Evolutionary conservation across 2,113 vertebrate genomes (phyloP), one percentile per base, ranked within the genome.

Genomic region (Psettodes erumei): DNA sequence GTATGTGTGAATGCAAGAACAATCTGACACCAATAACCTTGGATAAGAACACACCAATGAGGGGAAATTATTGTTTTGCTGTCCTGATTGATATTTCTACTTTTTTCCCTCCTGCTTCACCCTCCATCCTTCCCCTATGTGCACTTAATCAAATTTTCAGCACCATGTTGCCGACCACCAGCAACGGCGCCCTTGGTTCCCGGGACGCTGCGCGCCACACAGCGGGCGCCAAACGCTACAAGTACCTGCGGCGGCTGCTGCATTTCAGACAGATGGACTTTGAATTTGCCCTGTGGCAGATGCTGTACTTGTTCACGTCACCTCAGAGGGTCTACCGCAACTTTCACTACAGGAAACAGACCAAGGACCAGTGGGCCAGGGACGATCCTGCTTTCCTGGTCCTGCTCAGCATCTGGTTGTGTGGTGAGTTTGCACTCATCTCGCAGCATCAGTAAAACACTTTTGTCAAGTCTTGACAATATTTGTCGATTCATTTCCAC

Each of bases 331-430:
- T 99, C 27, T 99, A 99, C 68, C 96, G 98, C 74, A 99, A 99
- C 91, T 99, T 99, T 43, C 98, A 99, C 86, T 99, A 99, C 91
- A 94, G 98, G 42, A 99, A 99, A 81, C 98, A 99, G 92, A 99
- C 98, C 0, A 99, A 99, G 89, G 98, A 99, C 90, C 98, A 99
- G 60, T 99, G 98, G 98, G 98, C 98, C 0, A 90, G 98, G 58
- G 98, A 99, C 7, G 98, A 99, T 83, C 98, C 98, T 0, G 98
- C 97, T 8, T 99, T 99, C 84, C 90, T 99, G 32, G 97, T 98
- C 0, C 90, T 99, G 11, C 94, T 99, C 85, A 96, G 98, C 85
- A 71, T 99, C 84, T 99, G 98, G 98, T 94, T 99, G 2, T 99
- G 98, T 5, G 97, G 98, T 98, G 84, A 93, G 95, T 74, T 12